Evolutionary conservation across 1,140 invertebrate genomes (phyloP), one percentile per base, ranked within the genome.

Genomic region (Homalodisca vitripennis): DNA sequence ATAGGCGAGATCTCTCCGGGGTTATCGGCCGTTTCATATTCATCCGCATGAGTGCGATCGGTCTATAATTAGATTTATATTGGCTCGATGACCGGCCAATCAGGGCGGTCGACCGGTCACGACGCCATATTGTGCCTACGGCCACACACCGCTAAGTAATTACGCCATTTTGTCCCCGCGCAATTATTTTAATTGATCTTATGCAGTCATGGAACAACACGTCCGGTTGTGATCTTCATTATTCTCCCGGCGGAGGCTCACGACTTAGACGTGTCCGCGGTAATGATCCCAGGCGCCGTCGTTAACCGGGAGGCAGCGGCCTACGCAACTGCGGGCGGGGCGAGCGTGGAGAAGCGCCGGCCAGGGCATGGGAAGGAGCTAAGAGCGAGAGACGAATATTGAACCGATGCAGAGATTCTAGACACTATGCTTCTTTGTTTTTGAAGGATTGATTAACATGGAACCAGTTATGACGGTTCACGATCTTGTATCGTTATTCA

Each of bases 151-250:
- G 14, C 26, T 60, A 60, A 60, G 26, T 60, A 60, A 60, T 60
- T 60, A 60, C 55, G 55, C 55, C 55, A 24, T 60, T 60, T 60
- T 60, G 55, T 60, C 55, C 6, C n/a, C 24, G 55, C 55, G 55
- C 55, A 60, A 60, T 60, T 60, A 60, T 60, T 60, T 60, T 60
- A 60, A 60, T 60, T 60, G 55, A 60, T 60, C 55, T 60, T 60
- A 60, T 60, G 55, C 55, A 60, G 55, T 60, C 55, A 6, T 60
- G 55, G 27, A 60, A 13, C 14, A 22, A 60, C 55, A 60, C 26
- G 55, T 60, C 55, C 55, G 55, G 55, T 22, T 60, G 55, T 60
- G 55, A 60, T 60, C 55, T 60, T 60, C 55, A 60, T 60, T 60
- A 60, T 60, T 60, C 55, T 60, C 29, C 55, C 55, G 22, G 55